Evolutionary conservation across 2,113 vertebrate genomes (phyloP).

Genomic region (Morone saxatilis): DNA sequence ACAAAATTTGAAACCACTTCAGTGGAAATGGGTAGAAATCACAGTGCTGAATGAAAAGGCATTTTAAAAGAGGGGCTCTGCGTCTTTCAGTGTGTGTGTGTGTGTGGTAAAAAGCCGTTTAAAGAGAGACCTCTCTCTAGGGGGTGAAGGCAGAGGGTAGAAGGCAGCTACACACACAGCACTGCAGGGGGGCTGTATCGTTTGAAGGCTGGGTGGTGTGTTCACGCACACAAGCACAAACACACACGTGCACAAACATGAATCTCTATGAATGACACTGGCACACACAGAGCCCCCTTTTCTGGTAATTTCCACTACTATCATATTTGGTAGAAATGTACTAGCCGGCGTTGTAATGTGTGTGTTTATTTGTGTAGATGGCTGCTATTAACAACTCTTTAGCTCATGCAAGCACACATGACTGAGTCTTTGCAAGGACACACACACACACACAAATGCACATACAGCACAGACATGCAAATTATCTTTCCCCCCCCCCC

Average conservation of each 20-base stretch:
- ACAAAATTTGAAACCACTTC: conserved; percentile 44
- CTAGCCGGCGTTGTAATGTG: not conserved
- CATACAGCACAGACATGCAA: conserved; percentile 58
- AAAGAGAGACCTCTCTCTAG: conserved; percentile 39
- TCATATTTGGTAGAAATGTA: conserved; percentile 30
- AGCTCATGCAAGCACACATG: conserved; percentile 26
- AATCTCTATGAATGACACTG: conserved; percentile 21
- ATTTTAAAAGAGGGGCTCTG: conserved; percentile 28
- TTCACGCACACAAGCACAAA: conserved; percentile 7
- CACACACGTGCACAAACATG: conserved; percentile 4
- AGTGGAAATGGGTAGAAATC: conserved; percentile 45
- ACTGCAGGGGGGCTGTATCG: conserved; percentile 28
- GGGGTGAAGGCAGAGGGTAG: conserved; percentile 37
- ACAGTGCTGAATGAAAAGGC: conserved; percentile 46
- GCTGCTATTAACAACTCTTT: conserved; percentile 53
- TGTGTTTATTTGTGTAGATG: conserved; percentile 26
- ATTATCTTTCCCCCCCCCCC: conserved; percentile 32
- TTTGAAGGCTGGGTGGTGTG: conserved; percentile 43
- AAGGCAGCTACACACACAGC: conserved; percentile 34
- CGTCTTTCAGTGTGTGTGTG: conserved; percentile 4
- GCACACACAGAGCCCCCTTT: conserved; percentile 2
- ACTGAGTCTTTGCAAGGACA: conserved; percentile 13
- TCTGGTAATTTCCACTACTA: conserved; percentile 35
- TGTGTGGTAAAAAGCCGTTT: conserved; percentile 43
- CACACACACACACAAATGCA: conserved; percentile 11